Evolutionary conservation across 2,113 vertebrate genomes (phyloP), one percentile per base, ranked within the genome.

Genomic region (Pseudonaja textilis): DNA sequence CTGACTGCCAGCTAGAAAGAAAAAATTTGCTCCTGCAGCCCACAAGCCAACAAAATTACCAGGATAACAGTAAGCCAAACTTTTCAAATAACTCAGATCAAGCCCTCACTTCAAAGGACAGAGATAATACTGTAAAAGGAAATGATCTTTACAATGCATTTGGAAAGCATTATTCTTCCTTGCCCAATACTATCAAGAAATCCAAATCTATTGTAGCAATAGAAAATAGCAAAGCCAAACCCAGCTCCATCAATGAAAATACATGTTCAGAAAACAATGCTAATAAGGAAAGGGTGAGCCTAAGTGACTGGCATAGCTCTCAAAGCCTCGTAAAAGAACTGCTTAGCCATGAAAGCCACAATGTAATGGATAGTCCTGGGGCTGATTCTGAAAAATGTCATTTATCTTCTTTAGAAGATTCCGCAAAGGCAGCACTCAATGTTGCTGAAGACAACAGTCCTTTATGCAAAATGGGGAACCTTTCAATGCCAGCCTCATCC

Each of bases 221-320:
- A 92, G 95, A 96, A 52, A 94, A 95, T 47, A 87, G 54, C 10
- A 69, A 87, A 39, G 69, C 93, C 6, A 94, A 90, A 59, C 89
- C 59, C 10, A 22, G 11, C 14, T 94, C 90, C 55, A 4, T 47
- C 29, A 90, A 61, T 23, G 90, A 92, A 93, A 64, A 0, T 0
- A 59, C 10, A 39, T 91, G 22, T 88, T 29, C 89, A 1, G 11
- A 55, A 91, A 92, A 89, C 57, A 89, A 91, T 92, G 45, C 0
- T 89, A 42, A 11, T 1, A 87, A 93, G 25, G 85, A 61, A 90
- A 91, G 4, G 4, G 85, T 57, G 91, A 92, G 85, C 18, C 61
- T 91, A 18, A 97, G 90, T 59, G 91, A 96, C 91, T 55, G 95
- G 20, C 93, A 95, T 92, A 94, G 88, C 16, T 89, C 91, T 81